Percentiles rank a stretch among this genome's conserved stretches.
These are phyloP conservation scores for Drosophila tropicalis DNA, from an alignment of 1,140 invertebrate species.

Conservation along the genomic window DNA sequence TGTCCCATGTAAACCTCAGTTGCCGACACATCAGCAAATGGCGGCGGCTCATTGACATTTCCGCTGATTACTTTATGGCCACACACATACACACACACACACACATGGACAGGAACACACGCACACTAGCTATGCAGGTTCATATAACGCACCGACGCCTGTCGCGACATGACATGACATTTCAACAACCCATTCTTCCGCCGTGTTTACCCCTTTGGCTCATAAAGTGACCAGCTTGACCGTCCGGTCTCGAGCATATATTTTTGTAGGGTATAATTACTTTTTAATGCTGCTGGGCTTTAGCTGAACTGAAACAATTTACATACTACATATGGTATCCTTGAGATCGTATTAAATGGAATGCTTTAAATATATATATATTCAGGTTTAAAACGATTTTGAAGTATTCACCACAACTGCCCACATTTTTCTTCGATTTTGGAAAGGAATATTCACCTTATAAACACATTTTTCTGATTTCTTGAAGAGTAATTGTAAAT, in stretches of 20 bases:
- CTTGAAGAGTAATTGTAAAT: too few species aligned
- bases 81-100: constrained; percentile 28
- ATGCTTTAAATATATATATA: too few species aligned
- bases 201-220: background rate
- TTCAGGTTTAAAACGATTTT: too few species aligned
- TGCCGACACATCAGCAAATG: constrained; percentile 79
- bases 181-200: constrained; percentile 48
- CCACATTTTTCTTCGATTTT: too few species aligned
- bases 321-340: too few species aligned
- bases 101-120: constrained; percentile 21
- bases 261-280: constrained; percentile 46
- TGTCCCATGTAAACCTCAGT: constrained; percentile 72
- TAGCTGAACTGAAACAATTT: too few species aligned
- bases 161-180: constrained; percentile 74
- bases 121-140: constrained; percentile 1
- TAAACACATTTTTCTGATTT: too few species aligned
- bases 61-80: constrained; percentile 80
- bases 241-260: background rate
- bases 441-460: too few species aligned
- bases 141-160: constrained; percentile 59
- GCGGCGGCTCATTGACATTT: constrained; percentile 79
- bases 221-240: background rate
- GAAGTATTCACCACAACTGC: too few species aligned
- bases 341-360: too few species aligned
- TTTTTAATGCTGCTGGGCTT: constrained; percentile 38